Base-by-base conservation (phyloP, 2,888 invertebrate species). In the Acleris cristana region DNA sequence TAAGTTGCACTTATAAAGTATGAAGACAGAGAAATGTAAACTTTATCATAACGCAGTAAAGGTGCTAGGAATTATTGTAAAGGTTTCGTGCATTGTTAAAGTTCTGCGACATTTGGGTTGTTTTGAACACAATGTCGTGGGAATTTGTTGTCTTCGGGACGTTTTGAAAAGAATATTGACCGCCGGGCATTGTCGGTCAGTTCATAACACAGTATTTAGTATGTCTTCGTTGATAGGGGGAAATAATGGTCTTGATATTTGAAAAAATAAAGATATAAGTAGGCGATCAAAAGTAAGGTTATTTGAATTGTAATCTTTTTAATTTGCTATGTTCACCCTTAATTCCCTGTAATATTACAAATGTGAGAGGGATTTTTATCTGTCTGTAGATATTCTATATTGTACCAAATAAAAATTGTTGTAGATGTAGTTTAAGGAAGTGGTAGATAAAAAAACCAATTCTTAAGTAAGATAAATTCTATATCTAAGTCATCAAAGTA, bases 151-250 rank as follows among this genome's bases (percentile, higher is more conserved):
- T 78, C 82, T 84, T 81, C 79, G 76, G 70, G 73, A 70, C 65
- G 64, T 71, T 74, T 79, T 79, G 78, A 82, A 80, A 81, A 80
- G 78, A 74, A 79, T 81, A 85, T 88, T 88, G 87, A 89, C 88
- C 88, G 79, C 83, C 73, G 79, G 76, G 78, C 81, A 82, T 83
- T 85, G 86, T 82, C 80, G 85, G 86, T 80, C 83, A 84, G 81
- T 87, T 82, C 85, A 91, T 90, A 86, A 86, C 77, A 79, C 74
- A 81, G 84, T 88, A 88, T 89, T 90, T 90, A 91, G 88, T 77
- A 63, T 19, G 18, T 52, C 52, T 34, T 56, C 14, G 44, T 53
- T 19, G 67, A 44, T 71, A 64, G 64, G 57, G 67, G 51, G 70
- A 65, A 3, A 18, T 2, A 69, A 23, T 0, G 34, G 62, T 79